phyloP scores from a whole-genome alignment of 2,888 invertebrate species.

The Heliconius sara region DNA sequence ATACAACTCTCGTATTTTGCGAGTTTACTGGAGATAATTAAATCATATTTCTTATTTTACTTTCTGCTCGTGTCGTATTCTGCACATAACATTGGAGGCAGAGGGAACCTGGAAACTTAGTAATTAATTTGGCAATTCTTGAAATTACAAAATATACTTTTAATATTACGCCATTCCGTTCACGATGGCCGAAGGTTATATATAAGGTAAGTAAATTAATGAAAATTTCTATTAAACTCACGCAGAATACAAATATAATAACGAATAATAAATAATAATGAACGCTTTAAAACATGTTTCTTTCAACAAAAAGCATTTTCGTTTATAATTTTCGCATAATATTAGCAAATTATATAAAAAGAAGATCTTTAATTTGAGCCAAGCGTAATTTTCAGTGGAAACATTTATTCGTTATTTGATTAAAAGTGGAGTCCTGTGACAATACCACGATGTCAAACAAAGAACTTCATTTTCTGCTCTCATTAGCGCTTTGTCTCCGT shows the following conservation, averaged over 20 bases:
- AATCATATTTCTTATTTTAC: no score
- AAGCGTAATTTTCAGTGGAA: slow-evolving; percentile 13
- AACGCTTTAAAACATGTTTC: neutral
- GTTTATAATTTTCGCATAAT: neutral
- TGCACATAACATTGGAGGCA: no score
- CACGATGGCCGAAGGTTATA: no score
- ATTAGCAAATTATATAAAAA: slow-evolving; percentile 14
- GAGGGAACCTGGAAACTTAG: no score
- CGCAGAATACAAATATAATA: neutral
- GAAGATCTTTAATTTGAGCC: slow-evolving; percentile 10
- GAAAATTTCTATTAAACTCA: neutral
- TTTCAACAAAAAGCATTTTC: neutral
- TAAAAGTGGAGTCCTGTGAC: slow-evolving; percentile 32
- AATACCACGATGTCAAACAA: slow-evolving; percentile 25
- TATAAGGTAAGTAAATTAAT: no score
- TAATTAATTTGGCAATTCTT: no score
- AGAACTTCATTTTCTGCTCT: slow-evolving; percentile 34
- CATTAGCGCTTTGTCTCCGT: slow-evolving; percentile 32
- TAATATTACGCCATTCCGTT: no score
- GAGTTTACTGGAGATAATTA: no score
- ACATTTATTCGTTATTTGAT: slow-evolving; percentile 29
- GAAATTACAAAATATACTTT: no score
- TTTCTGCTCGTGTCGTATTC: no score
- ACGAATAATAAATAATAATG: neutral
- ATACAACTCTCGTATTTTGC: no score